phyloP scores from a whole-genome alignment of 2,797 vertebrate genomes.

The Cetoscarus ocellatus region DNA sequence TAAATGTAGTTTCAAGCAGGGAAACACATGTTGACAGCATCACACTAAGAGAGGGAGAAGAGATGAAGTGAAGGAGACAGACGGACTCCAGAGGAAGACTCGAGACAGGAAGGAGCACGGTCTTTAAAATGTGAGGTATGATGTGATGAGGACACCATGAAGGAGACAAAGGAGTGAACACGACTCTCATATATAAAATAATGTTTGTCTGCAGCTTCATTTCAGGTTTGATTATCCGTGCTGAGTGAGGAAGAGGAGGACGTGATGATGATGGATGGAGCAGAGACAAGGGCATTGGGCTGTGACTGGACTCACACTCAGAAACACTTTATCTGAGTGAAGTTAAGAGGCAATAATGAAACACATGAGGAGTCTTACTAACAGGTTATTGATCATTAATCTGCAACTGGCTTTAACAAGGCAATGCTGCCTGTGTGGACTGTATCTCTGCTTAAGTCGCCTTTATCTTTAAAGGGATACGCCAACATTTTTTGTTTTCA shows the following conservation, averaged over 20 bases:
- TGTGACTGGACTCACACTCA: slow-evolving; percentile 18
- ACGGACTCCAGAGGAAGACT: too few relatives aligned
- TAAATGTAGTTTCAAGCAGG: too few relatives aligned
- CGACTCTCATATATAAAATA: slow-evolving; percentile 2
- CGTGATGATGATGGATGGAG: slow-evolving; percentile 34
- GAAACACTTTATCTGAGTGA: background rate
- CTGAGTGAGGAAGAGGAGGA: slow-evolving; percentile 33
- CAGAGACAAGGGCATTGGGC: slow-evolving; percentile 9
- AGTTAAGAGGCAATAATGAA: slow-evolving; percentile 4
- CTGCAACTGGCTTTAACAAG: background rate
- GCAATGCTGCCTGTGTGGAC: background rate
- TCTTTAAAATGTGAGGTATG: background rate
- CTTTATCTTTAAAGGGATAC: too few relatives aligned
- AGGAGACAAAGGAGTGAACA: slow-evolving; percentile 26
- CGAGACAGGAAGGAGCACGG: too few relatives aligned
- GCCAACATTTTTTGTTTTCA: too few relatives aligned
- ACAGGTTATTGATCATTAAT: background rate
- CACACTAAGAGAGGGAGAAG: too few relatives aligned
- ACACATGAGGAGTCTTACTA: slow-evolving; percentile 5
- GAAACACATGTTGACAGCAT: too few relatives aligned
- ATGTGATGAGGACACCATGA: background rate
- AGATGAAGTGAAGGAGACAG: too few relatives aligned
- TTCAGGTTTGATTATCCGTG: slow-evolving; percentile 56
- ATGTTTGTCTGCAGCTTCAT: slow-evolving; percentile 31
- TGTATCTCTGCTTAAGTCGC: too few relatives aligned